Conservation (phyloP, 2,113 vertebrate species). For the Scortum barcoo region DNA sequence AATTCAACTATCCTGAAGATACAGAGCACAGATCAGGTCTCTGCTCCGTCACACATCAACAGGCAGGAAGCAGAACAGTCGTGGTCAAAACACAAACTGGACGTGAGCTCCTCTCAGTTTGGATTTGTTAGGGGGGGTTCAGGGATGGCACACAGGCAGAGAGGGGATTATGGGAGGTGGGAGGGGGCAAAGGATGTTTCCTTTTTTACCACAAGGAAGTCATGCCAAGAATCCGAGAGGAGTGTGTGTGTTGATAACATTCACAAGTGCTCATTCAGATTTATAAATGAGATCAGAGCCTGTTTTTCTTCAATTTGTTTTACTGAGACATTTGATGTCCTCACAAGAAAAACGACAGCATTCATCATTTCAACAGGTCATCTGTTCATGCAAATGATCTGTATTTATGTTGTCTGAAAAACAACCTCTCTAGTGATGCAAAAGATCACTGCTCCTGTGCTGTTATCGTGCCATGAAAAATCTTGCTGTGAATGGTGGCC, state of each 20-base stretch:
- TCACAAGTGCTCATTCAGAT: slow-evolving; percentile 2
- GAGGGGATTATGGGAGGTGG: slow-evolving; percentile 45
- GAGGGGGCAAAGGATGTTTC: slow-evolving; percentile 66
- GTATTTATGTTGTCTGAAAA: neutral
- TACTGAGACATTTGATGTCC: neutral
- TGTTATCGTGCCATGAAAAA: neutral
- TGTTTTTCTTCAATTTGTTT: neutral
- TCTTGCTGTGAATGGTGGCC: neutral
- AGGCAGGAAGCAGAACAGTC: neutral
- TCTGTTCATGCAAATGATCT: neutral
- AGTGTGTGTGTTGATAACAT: slow-evolving; percentile 22
- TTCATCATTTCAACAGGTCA: neutral
- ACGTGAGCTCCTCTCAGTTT: slow-evolving; percentile 23
- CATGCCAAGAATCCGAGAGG: slow-evolving; percentile 88
- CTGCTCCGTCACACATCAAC: slow-evolving; percentile 12
- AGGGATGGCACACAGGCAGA: slow-evolving; percentile 35
- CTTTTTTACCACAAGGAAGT: slow-evolving; percentile 87
- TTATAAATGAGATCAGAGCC: neutral
- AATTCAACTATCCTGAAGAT: neutral
- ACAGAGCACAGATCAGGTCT: neutral
- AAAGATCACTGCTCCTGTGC: neutral
- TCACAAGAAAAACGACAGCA: neutral
- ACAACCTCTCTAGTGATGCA: too few species aligned
- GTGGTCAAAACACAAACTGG: slow-evolving; percentile 28
- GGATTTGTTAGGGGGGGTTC: slow-evolving; percentile 17